Conservation (phyloP, 2,888 invertebrate genomes). For the Dryobotodes eremita region DNA sequence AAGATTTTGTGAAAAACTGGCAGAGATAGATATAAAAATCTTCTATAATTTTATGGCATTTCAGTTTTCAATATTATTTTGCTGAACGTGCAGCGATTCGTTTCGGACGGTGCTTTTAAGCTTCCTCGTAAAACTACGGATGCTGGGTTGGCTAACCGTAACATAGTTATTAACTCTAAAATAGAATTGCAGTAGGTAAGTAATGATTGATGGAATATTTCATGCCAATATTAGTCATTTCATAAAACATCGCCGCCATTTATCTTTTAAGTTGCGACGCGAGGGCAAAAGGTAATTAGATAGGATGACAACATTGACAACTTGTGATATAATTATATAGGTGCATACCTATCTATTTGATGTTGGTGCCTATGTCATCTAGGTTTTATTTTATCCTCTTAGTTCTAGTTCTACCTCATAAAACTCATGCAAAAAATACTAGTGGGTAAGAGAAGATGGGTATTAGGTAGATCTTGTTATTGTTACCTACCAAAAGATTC, state of each 20-base stretch:
- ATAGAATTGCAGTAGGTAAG: constrained; percentile 39
- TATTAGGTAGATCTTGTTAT: background rate
- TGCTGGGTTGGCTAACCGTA: constrained; percentile 21
- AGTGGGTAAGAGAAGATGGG: background rate
- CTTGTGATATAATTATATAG: constrained; percentile 3
- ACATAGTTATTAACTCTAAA: constrained; percentile 44
- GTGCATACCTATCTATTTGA: background rate
- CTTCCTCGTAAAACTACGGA: constrained; percentile 61
- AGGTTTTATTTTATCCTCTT: background rate
- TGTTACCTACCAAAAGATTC: constrained; percentile 28
- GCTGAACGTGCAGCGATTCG: constrained; percentile 62
- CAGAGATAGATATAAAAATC: background rate
- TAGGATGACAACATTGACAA: constrained; percentile 17
- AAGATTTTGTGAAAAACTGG: background rate
- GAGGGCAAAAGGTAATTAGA: constrained; percentile 49
- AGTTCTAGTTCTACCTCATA: background rate
- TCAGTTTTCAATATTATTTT: constrained; percentile 43
- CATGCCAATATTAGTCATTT: constrained; percentile 39
- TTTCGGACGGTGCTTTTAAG: constrained; percentile 53
- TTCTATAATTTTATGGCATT: constrained; percentile 17
- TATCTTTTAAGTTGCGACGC: constrained; percentile 48
- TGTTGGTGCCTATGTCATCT: background rate
- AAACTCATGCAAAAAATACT: background rate
- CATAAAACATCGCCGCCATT: constrained; percentile 42
- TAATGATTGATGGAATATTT: constrained; percentile 46